Evolutionary conservation across 2,797 vertebrate genomes (phyloP), one percentile per base, ranked within the genome.

Genomic region (Platyrinchus mystaceus): DNA sequence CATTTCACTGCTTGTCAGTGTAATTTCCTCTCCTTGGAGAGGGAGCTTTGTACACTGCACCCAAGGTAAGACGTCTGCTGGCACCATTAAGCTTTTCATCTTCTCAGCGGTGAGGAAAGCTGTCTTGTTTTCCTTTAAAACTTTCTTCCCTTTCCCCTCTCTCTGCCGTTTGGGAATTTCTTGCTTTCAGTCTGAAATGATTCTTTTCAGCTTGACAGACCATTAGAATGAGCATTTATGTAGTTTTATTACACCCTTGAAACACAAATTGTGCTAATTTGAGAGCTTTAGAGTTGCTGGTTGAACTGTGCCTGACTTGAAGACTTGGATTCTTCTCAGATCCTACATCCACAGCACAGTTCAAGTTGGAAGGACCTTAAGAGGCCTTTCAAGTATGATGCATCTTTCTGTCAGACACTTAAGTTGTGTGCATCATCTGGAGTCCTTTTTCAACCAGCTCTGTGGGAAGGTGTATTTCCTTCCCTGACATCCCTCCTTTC

Each of bases 331-430:
- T 53, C 3, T 64, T 63, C 24, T 88, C 17, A 28, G 30, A 6
- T 47, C 2, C 11, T 56, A 1, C 2, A 11, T 43, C 18, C 3
- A 1, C 4, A 27, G 32, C 9, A 13, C 0, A 2, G 3, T 20
- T 81, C 4, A 3, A 12, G 7, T 24, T 64, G 32, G 60, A 71
- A 63, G 26, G 18, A 22, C 7, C 12, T 46, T 13, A 18, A 17
- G 9, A 28, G 5, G 1, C 9, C 1, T 9, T 21, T 46, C 50
- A 21, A 55, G 21, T 7, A 19, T 15, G 26, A 12, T 24, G 32
- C 0, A 6, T 41, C 9, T 59, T 59, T 10, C 22, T 55, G n/a
- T 47, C 36, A 62, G 17, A 36, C 62, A 7, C 27, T 71, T 27
- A 56, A 5, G 3, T 7, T 32, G 32, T 37, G 7, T 8, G 49